These are phyloP conservation scores for Misgurnus anguillicaudatus DNA, from an alignment of 2,113 vertebrate genomes.

Conservation along the genomic window DNA sequence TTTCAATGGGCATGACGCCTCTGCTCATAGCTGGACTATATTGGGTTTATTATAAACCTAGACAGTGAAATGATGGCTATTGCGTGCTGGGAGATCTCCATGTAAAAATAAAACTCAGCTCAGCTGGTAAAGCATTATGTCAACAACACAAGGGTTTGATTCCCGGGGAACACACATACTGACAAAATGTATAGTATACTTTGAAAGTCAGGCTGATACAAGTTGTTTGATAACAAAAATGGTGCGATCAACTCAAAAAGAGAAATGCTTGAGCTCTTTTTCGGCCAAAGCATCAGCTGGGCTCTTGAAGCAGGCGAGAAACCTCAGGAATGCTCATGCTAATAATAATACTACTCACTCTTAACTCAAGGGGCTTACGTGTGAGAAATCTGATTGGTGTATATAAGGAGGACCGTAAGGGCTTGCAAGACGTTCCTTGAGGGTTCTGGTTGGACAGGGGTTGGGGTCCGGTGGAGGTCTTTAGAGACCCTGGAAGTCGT, in stretches of 20 bases:
- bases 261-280: background rate
- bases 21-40: no score
- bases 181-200: no score
- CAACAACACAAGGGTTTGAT: no score
- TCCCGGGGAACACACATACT: no score
- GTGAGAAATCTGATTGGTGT: constrained; percentile 12
- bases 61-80: no score
- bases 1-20: no score
- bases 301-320: constrained; percentile 40
- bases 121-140: no score
- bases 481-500: constrained; percentile 52
- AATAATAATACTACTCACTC: background rate
- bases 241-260: background rate
- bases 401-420: background rate
- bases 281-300: background rate
- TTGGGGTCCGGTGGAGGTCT: background rate
- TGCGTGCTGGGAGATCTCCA: no score
- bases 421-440: background rate
- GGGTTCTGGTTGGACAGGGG: no score
- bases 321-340: constrained; percentile 46
- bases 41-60: no score
- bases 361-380: background rate
- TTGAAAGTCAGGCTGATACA: background rate
- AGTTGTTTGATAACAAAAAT: background rate
- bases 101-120: no score